Conservation (phyloP, 2,888 invertebrate species). For the Tipula helvola region DNA sequence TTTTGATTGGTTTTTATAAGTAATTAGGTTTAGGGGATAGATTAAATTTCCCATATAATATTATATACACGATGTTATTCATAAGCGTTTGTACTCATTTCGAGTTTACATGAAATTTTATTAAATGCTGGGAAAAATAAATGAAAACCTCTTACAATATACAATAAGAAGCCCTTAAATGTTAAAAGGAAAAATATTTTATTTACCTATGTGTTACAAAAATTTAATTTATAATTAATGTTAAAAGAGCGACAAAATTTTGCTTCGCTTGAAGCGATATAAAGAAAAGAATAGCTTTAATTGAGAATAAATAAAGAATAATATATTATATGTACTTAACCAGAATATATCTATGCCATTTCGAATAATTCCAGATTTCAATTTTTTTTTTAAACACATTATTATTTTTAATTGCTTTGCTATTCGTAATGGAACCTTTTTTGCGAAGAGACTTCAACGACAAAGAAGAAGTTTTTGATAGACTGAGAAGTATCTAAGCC, state of each 20-base stretch:
- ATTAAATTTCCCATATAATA: neutral
- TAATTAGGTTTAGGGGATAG: neutral
- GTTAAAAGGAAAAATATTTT: neutral
- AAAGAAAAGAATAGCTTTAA: neutral
- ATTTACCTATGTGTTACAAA: too few species aligned
- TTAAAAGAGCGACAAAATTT: neutral
- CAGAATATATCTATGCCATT: neutral
- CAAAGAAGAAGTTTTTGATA: too few species aligned
- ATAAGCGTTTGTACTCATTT: neutral
- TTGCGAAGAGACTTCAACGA: too few species aligned
- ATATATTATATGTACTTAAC: too few species aligned
- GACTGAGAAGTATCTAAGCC: too few species aligned
- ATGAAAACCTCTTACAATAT: neutral
- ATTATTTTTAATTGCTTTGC: neutral
- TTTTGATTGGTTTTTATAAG: neutral
- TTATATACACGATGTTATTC: neutral
- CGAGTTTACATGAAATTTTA: too few species aligned
- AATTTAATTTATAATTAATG: neutral
- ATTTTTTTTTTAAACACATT: neutral
- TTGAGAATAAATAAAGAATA: neutral
- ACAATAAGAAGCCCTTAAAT: neutral
- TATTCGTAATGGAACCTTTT: too few species aligned
- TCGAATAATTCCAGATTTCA: neutral
- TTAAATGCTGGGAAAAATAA: too few species aligned
- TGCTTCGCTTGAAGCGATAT: neutral